Percentiles rank a stretch among this genome's conserved stretches.
Evolutionary conservation across 2,888 invertebrate species (phyloP).

Genomic region (Osmoderma eremita): DNA sequence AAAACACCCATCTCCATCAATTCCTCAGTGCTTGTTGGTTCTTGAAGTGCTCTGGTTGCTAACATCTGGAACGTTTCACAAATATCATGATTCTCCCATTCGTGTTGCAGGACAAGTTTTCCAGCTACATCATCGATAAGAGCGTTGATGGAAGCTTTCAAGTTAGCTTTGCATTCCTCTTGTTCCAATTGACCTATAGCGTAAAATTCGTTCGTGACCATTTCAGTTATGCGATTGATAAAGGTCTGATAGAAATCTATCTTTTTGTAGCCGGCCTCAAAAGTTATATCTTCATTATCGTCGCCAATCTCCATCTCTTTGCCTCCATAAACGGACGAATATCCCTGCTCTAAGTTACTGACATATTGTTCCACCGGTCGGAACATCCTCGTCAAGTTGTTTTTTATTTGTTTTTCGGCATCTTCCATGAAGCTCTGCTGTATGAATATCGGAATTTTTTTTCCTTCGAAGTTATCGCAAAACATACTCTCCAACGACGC

Average conservation of each 20-base stretch:
- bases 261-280: slow-evolving; percentile 70
- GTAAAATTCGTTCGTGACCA: slow-evolving; percentile 76
- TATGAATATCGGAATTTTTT: slow-evolving; percentile 54
- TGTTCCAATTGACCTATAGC: slow-evolving; percentile 73
- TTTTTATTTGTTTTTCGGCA: slow-evolving; percentile 36
- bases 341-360: slow-evolving; percentile 42
- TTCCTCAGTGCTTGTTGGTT: slow-evolving; percentile 83
- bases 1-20: slow-evolving; percentile 80
- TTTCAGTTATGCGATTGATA: slow-evolving; percentile 70
- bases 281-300: slow-evolving; percentile 64
- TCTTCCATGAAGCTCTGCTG: slow-evolving; percentile 53
- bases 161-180: slow-evolving; percentile 70
- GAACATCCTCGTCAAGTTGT: slow-evolving; percentile 40
- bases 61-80: slow-evolving; percentile 79
- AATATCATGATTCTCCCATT: slow-evolving; percentile 73
- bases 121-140: slow-evolving; percentile 72
- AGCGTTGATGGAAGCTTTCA: slow-evolving; percentile 69
- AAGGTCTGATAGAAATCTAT: slow-evolving; percentile 71
- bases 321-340: slow-evolving; percentile 49
- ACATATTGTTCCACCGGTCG: slow-evolving; percentile 43
- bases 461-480: slow-evolving; percentile 49
- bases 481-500: slow-evolving; percentile 51
- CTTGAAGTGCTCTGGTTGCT: slow-evolving; percentile 73
- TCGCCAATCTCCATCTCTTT: slow-evolving; percentile 58
- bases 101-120: slow-evolving; percentile 73